phyloP scores from a whole-genome alignment of 2,113 vertebrate species.

The Diglossa brunneiventris region DNA sequence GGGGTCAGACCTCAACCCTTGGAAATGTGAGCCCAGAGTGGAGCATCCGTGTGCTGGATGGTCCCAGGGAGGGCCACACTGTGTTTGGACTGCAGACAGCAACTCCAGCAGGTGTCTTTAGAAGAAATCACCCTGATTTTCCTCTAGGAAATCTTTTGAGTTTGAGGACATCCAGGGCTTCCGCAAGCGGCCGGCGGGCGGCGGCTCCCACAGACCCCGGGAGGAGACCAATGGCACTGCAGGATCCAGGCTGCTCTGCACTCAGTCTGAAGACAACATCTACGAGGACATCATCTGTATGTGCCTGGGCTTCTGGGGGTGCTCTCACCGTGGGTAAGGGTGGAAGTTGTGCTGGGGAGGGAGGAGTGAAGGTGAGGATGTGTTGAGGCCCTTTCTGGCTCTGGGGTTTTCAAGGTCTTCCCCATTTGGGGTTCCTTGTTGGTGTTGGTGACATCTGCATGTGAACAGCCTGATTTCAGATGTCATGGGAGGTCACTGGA shows the following conservation, averaged over 20 bases:
- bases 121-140: constrained; percentile 29
- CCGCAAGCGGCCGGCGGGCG: constrained; percentile 54
- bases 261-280: constrained; percentile 93
- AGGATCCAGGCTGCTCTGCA: constrained; percentile 78
- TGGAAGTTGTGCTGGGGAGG: not conserved
- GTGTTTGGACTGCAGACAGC: not conserved
- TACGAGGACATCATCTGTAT: constrained; percentile 96
- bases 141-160: constrained; percentile 95
- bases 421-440: not conserved
- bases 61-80: not conserved
- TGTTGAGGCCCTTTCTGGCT: not conserved
- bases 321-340: not conserved
- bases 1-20: not conserved
- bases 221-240: constrained; percentile 66
- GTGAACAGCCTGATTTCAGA: not conserved
- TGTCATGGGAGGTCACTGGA: not conserved
- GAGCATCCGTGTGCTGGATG: not conserved
- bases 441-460: not conserved
- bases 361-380: not conserved
- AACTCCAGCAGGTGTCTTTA: not conserved
- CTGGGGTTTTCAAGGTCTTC: not conserved
- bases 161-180: constrained; percentile 91
- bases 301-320: constrained; percentile 55
- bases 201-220: constrained; percentile 61
- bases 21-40: not conserved